Conservation (phyloP, 2,888 invertebrate genomes). For the Sicus ferrugineus region DNA sequence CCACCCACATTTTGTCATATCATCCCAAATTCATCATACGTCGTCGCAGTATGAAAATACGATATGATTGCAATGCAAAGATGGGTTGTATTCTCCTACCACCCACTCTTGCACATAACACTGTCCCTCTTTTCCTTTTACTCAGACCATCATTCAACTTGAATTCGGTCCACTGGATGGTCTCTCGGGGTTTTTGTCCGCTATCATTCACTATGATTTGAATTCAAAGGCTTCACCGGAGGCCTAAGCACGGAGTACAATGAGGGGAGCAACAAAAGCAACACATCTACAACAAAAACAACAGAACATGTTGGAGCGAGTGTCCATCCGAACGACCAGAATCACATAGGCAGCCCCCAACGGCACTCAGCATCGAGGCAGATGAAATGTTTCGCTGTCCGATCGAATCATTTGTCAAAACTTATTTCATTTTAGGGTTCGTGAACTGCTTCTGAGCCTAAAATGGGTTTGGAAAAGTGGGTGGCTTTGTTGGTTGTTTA, state of each 20-base stretch:
- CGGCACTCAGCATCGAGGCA: slow-evolving; percentile 33
- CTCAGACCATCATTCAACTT: background rate
- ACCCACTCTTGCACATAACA: background rate
- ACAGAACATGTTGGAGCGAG: slow-evolving; percentile 40
- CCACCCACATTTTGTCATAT: no score
- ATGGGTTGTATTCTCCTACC: no score
- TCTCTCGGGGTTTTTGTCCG: slow-evolving; percentile 57
- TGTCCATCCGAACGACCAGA: slow-evolving; percentile 60
- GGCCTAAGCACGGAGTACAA: background rate
- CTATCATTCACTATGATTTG: slow-evolving; percentile 58
- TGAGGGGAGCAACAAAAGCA: slow-evolving; percentile 10
- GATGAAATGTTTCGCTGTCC: slow-evolving; percentile 63
- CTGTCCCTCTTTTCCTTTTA: background rate
- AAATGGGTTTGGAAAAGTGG: background rate
- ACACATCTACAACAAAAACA: slow-evolving; percentile 1
- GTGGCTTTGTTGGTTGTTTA: no score
- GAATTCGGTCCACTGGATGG: slow-evolving; percentile 42
- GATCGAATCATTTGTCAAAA: slow-evolving; percentile 61
- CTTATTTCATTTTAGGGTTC: slow-evolving; percentile 34
- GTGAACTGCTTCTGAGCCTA: background rate
- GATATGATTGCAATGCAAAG: no score
- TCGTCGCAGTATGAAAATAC: no score
- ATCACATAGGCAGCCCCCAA: slow-evolving; percentile 16
- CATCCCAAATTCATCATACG: no score
- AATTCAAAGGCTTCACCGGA: slow-evolving; percentile 49